phyloP scores from a whole-genome alignment of 2,888 invertebrate genomes.

The Temnothorax rugatulus region DNA sequence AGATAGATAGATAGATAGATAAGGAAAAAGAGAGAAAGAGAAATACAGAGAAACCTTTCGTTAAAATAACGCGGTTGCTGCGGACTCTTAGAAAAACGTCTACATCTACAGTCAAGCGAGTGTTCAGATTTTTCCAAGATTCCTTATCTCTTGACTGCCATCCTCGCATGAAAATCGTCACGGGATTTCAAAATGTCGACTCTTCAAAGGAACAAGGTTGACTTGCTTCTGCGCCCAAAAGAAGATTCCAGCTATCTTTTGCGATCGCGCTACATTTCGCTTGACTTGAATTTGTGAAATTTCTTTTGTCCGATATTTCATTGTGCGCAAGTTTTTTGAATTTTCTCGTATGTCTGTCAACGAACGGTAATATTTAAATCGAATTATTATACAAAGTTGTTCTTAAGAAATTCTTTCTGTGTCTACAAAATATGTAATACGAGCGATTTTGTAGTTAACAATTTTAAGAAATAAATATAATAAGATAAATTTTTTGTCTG shows the following conservation, averaged over 20 bases:
- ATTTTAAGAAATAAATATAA: not conserved
- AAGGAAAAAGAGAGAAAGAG: not conserved
- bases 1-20: not conserved
- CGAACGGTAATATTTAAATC: conserved; percentile 21
- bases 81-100: conserved; percentile 59
- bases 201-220: conserved; percentile 65
- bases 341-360: not conserved
- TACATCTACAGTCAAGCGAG: conserved; percentile 63
- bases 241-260: conserved; percentile 31
- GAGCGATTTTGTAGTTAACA: not conserved
- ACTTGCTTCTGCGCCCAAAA: conserved; percentile 65
- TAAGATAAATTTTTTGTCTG: not conserved
- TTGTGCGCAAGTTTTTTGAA: not conserved
- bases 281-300: conserved; percentile 11
- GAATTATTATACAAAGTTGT: not conserved
- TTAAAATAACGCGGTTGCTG: conserved; percentile 42
- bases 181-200: conserved; percentile 68
- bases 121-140: conserved; percentile 65
- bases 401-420: not conserved
- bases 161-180: conserved; percentile 58
- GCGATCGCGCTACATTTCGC: conserved; percentile 14
- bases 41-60: not conserved
- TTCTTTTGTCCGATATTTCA: conserved; percentile 9
- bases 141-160: conserved; percentile 63
- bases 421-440: not conserved